Evolutionary conservation across 2,797 vertebrate genomes (phyloP), one percentile per base, ranked within the genome.

Genomic region (Poecilia gillii): DNA sequence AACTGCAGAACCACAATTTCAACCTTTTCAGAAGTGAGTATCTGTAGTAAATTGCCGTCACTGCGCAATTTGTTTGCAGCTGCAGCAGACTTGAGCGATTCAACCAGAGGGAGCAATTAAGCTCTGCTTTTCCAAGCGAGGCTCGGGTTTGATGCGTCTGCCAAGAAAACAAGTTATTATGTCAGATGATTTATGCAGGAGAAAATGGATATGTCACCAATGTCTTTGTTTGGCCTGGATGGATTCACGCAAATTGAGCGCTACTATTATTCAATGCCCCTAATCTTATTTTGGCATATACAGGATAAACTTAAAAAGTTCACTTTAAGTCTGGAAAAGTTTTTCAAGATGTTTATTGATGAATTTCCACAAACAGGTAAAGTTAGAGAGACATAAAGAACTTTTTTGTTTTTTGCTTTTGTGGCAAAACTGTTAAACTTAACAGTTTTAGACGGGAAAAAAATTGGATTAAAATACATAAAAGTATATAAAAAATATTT

Each of bases 91-190:
- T 72, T 68, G 14, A 77, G 43, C 18, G 25, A 57, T 62, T 47
- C 20, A 62, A 78, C 53, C 77, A 47, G 41, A 47, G 53, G 43
- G 70, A 68, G 72, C 59, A 79, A 66, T 74, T 66, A 51, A 66
- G 43, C 28, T 49, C 33, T 43, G 25, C 45, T 51, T 66, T 71
- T 73, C 57, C 2, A 46, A 73, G 43, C 23, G 2, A n/a, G 14
- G 43, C 33, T 72, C 14, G 9, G 70, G 41, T 59, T 55, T 28
- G 18, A 46, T 25, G 66, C 12, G 4, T n/a, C 70, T 33, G 39
- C 28, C 41, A 33, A 72, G n/a, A 59, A 51, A 62, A 73, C 43
- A 73, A 39, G 49, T 31, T 41, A 62, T 16, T 76, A 72, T 68
- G 31, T 12, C 36, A 41, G 36, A 64, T 43, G 41, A 59, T 62